A percentile compares a stretch with the other conserved stretches of the same genome.
These are phyloP conservation scores for Belonocnema kinseyi DNA, from an alignment of 1,140 invertebrate species.

Conservation along the genomic window DNA sequence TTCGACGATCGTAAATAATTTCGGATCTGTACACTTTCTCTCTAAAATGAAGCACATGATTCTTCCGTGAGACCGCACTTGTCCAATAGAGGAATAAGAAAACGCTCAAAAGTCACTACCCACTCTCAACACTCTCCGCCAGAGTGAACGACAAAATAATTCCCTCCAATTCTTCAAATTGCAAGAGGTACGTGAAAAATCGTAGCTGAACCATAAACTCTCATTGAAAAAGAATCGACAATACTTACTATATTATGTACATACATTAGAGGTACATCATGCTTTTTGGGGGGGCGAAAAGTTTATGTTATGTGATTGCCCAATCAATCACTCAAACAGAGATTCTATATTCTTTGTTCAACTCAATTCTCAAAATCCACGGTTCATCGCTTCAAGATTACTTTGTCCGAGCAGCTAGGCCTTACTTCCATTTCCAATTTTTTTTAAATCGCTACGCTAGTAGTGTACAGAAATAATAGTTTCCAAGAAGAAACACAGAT, in stretches of 20 bases:
- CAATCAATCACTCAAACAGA: too few relatives aligned
- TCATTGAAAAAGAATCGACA: too few relatives aligned
- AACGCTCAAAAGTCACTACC: slow-evolving; percentile 23
- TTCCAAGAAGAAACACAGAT: slow-evolving; percentile 1
- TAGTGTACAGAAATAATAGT: slow-evolving; percentile 28
- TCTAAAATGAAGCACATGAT: neutral
- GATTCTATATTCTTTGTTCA: neutral
- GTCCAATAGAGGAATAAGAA: slow-evolving; percentile 12
- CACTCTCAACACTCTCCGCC: slow-evolving; percentile 29
- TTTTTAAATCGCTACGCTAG: slow-evolving; percentile 16
- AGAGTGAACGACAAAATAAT: slow-evolving; percentile 10
- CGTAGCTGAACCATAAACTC: too few relatives aligned
- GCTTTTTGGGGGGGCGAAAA: too few relatives aligned
- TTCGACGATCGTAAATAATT: slow-evolving; percentile 26
- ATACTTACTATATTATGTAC: too few relatives aligned
- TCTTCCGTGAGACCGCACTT: neutral
- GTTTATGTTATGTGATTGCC: too few relatives aligned
- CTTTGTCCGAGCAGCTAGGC: too few relatives aligned
- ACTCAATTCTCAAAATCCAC: neutral
- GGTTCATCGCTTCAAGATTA: neutral
- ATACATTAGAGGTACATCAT: too few relatives aligned
- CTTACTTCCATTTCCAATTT: neutral
- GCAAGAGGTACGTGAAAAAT: neutral
- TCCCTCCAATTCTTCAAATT: neutral
- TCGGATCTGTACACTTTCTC: slow-evolving; percentile 13